These are phyloP conservation scores for Microcebus tavaratra DNA, from an alignment of 2,113 vertebrate species.

Conservation along the genomic window DNA sequence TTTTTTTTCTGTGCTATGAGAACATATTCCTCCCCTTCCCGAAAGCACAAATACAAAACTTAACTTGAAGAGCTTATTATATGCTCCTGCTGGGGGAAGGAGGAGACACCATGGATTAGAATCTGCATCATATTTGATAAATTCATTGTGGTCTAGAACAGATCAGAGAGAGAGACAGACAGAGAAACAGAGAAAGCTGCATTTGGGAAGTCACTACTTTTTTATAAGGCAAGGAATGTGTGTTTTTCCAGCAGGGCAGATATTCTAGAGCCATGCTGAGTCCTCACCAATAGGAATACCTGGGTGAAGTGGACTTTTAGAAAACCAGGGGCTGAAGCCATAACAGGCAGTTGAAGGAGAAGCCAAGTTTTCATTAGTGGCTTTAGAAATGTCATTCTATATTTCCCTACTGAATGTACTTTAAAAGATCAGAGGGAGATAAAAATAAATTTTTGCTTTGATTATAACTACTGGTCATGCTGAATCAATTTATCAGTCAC, in stretches of 20 bases:
- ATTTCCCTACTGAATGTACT: neutral
- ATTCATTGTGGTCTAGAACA: neutral
- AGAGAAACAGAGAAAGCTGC: neutral
- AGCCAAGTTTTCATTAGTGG: neutral
- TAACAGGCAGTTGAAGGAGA: neutral
- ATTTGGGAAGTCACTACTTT: neutral
- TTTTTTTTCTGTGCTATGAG: neutral
- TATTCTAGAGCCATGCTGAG: neutral
- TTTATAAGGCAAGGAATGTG: neutral
- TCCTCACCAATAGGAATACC: neutral
- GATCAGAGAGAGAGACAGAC: neutral
- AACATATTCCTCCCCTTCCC: neutral
- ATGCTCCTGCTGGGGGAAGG: neutral
- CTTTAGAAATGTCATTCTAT: neutral
- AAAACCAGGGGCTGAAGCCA: neutral
- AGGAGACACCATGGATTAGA: neutral
- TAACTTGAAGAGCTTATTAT: neutral
- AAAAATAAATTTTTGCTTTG: neutral
- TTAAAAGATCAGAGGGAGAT: constrained; percentile 1
- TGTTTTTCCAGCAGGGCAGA: neutral
- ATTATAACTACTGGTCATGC: neutral
- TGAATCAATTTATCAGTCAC: constrained; percentile 18
- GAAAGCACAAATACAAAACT: neutral
- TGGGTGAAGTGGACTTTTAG: neutral
- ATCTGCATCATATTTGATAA: neutral